These are phyloP conservation scores for Neuroscelio doddi DNA, from an alignment of 2,888 invertebrate species.

Conservation along the genomic window DNA sequence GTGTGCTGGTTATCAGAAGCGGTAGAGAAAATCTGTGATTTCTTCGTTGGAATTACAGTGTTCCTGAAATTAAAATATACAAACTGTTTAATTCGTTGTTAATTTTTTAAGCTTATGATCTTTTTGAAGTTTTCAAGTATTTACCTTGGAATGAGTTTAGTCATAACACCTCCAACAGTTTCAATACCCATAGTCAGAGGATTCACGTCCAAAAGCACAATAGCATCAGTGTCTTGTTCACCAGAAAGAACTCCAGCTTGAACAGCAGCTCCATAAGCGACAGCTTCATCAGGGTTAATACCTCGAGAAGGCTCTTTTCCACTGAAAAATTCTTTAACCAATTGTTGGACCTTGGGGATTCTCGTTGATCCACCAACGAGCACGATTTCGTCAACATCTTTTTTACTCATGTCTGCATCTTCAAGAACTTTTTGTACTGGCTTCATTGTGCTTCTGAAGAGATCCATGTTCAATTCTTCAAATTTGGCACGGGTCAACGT, in stretches of 20 bases:
- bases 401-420: slow-evolving; percentile 99
- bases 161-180: slow-evolving; percentile 99
- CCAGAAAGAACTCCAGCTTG: slow-evolving; percentile 98
- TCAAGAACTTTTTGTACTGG: slow-evolving; percentile 90
- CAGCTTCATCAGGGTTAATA: slow-evolving; percentile 99
- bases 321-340: slow-evolving; percentile 95
- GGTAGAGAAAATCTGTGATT: slow-evolving; percentile 99
- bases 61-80: slow-evolving; percentile 76
- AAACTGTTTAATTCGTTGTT: not conserved
- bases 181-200: slow-evolving; percentile 99
- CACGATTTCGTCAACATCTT: slow-evolving; percentile 98
- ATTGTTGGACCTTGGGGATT: slow-evolving; percentile 97
- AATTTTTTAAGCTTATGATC: not conserved
- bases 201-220: slow-evolving; percentile 97
- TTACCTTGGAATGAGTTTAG: slow-evolving; percentile 90
- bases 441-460: slow-evolving; percentile 78
- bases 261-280: slow-evolving; percentile 98
- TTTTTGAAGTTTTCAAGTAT: not conserved
- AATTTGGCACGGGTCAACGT: slow-evolving; percentile 98
- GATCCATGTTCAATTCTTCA: slow-evolving; percentile 95
- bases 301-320: slow-evolving; percentile 99
- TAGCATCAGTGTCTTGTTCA: slow-evolving; percentile 97
- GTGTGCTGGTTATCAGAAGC: slow-evolving; percentile 99
- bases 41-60: slow-evolving; percentile 99
- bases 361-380: slow-evolving; percentile 99